A percentile compares a stretch with the other conserved stretches of the same genome.
These are phyloP conservation scores for Chloroclystis v-ata DNA, from an alignment of 2,888 invertebrate species.

Conservation along the genomic window DNA sequence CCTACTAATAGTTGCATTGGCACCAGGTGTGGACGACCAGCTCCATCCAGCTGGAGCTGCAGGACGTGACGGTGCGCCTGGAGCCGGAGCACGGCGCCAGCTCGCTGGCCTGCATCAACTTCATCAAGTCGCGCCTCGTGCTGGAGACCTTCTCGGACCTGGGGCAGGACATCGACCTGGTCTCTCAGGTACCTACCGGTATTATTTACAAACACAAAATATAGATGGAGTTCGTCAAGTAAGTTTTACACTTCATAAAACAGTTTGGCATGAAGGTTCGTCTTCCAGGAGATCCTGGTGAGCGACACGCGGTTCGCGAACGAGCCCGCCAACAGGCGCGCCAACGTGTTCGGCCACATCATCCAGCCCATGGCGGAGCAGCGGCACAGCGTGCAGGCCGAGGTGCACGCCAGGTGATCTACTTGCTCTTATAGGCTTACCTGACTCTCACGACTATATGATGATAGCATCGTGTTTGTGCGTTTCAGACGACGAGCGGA, in stretches of 20 bases:
- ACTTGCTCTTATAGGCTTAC: no score
- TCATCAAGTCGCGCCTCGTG: slow-evolving; percentile 91
- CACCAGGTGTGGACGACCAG: slow-evolving; percentile 84
- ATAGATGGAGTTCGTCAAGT: no score
- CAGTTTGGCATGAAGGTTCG: no score
- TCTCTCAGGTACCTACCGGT: slow-evolving; percentile 82
- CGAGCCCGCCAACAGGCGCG: slow-evolving; percentile 83
- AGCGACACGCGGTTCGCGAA: slow-evolving; percentile 84
- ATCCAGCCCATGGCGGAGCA: slow-evolving; percentile 85
- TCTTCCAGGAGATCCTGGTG: slow-evolving; percentile 82
- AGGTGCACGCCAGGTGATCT: slow-evolving; percentile 83
- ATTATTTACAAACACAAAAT: neutral
- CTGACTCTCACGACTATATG: no score
- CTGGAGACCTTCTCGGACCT: slow-evolving; percentile 92
- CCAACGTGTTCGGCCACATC: slow-evolving; percentile 93
- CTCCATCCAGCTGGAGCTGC: slow-evolving; percentile 89
- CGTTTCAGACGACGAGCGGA: slow-evolving; percentile 78
- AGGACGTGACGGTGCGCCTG: slow-evolving; percentile 89
- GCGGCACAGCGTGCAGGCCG: slow-evolving; percentile 83
- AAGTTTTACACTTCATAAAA: no score
- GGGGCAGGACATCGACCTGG: slow-evolving; percentile 93
- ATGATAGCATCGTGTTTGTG: no score
- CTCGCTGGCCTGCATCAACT: slow-evolving; percentile 91
- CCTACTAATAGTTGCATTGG: no score
- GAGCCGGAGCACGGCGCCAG: slow-evolving; percentile 76